Evolutionary conservation across 2,113 vertebrate species (phyloP).

Genomic region (Gulo gulo): DNA sequence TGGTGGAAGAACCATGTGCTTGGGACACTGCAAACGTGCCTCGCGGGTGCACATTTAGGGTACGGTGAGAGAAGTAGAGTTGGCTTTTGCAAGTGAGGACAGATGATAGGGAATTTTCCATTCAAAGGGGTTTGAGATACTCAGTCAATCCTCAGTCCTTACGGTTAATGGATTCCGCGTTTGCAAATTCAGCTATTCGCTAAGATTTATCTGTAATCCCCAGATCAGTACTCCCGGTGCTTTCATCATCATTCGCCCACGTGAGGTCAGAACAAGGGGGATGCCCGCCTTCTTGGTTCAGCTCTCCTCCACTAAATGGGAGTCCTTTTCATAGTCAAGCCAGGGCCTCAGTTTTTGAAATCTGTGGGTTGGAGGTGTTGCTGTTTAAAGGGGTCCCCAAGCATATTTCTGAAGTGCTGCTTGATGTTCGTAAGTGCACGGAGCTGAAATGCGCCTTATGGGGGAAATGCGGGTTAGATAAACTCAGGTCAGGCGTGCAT

Average conservation of each 20-base stretch:
- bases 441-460: background rate
- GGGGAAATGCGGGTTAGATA: background rate
- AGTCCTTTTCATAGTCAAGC: background rate
- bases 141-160: background rate
- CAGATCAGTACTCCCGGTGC: background rate
- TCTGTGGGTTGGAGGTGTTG: background rate
- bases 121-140: background rate
- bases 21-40: background rate
- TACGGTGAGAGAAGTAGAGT: background rate
- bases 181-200: background rate
- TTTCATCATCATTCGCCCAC: background rate
- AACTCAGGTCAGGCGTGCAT: rapidly evolving
- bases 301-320: rapidly evolving
- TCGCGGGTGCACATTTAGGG: rapidly evolving
- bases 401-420: rapidly evolving
- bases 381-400: background rate
- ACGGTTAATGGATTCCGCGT: background rate
- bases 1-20: background rate
- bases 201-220: background rate
- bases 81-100: background rate
- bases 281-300: background rate
- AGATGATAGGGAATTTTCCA: background rate
- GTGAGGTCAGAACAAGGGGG: background rate
- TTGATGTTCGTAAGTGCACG: background rate
- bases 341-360: background rate